These are phyloP conservation scores for Hemibagrus wyckioides DNA, from an alignment of 2,113 vertebrate genomes.

Conservation along the genomic window DNA sequence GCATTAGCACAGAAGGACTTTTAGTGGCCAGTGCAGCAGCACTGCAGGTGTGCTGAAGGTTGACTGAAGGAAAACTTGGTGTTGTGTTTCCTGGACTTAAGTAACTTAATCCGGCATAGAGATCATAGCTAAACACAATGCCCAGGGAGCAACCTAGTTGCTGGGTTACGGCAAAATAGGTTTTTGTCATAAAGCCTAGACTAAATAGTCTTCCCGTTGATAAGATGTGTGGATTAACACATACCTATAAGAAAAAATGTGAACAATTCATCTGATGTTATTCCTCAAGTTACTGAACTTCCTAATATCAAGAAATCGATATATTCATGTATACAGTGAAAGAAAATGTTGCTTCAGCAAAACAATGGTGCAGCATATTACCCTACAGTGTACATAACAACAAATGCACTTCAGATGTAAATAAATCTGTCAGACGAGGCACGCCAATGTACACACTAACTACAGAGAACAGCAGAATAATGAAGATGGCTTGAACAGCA, in stretches of 20 bases:
- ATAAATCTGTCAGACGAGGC: not conserved
- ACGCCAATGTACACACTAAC: not conserved
- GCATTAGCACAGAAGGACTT: slow-evolving; percentile 5
- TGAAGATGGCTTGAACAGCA: not conserved
- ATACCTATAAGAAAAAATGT: not conserved
- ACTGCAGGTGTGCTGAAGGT: slow-evolving; percentile 36
- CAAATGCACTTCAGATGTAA: not conserved
- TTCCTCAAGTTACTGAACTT: not conserved
- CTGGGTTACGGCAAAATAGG: no score
- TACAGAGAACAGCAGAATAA: not conserved
- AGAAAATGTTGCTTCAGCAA: not conserved
- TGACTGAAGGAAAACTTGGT: slow-evolving; percentile 42
- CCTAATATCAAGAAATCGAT: not conserved
- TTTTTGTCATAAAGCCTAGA: not conserved
- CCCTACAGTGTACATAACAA: not conserved
- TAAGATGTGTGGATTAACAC: not conserved
- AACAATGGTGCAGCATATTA: not conserved
- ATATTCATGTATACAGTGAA: not conserved
- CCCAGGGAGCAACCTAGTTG: not conserved
- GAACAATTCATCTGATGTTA: not conserved
- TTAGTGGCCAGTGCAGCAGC: not conserved
- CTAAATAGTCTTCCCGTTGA: not conserved
- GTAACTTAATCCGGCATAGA: slow-evolving; percentile 40
- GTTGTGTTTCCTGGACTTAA: slow-evolving; percentile 40
- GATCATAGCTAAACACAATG: not conserved